These are phyloP conservation scores for Chironomus striatipennis DNA, from an alignment of 1,140 invertebrate genomes.

Conservation along the genomic window DNA sequence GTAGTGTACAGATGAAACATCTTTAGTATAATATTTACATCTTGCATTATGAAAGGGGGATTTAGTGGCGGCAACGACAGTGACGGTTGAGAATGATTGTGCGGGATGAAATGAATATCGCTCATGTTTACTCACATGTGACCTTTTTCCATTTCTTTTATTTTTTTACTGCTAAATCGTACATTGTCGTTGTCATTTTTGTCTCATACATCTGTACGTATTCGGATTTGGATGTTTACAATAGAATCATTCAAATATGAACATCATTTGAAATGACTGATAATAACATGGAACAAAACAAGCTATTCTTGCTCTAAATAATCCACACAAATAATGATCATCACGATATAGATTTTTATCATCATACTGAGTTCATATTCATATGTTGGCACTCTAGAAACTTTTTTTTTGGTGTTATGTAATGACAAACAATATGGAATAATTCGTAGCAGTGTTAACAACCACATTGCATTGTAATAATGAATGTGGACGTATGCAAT, in stretches of 20 bases:
- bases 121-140: background rate
- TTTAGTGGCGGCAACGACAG: background rate
- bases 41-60: background rate
- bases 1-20: background rate
- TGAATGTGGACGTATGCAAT: too few relatives aligned
- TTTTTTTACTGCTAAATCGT: background rate
- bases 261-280: background rate
- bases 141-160: background rate
- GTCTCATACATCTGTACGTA: too few relatives aligned
- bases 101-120: background rate
- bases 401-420: background rate
- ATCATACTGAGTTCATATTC: background rate
- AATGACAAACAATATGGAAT: too few relatives aligned
- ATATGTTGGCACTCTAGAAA: background rate
- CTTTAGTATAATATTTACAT: background rate
- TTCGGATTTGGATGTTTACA: background rate
- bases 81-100: background rate
- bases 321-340: background rate
- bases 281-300: background rate
- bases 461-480: too few relatives aligned
- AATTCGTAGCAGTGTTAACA: too few relatives aligned
- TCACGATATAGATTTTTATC: background rate
- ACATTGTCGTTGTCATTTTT: background rate
- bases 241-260: constrained; percentile 9
- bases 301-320: background rate